Evolutionary conservation across 2,797 vertebrate genomes (phyloP), one percentile per base, ranked within the genome.

Genomic region (Enteromius paludinosus): DNA sequence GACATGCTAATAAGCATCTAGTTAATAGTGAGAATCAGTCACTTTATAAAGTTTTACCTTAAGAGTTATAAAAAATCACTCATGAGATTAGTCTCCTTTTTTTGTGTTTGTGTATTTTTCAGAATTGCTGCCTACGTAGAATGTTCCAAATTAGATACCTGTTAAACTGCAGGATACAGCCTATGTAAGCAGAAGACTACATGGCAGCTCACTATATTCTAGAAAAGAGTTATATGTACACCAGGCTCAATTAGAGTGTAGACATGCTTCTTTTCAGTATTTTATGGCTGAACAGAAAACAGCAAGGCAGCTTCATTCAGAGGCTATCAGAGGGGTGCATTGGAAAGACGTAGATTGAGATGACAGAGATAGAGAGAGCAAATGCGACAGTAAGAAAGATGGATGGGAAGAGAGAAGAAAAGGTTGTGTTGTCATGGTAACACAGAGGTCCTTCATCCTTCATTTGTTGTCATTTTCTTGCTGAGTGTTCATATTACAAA

Each of bases 361-460:
- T 76, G 80, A 82, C 80, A 82, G 80, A 78, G 70, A 69, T 35
- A 74, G 73, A 73, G 54, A 72, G 54, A 9, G 66, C 30, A 71
- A 77, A 43, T 38, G 12, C 9, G 61, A 74, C 80, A 81, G 14
- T 45, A 68, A 72, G 28, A 45, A 52, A 78, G 64, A 71, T 81
- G 65, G 61, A 78, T 83, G 52, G 20, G 45, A 30, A 65, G 74
- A 75, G 78, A 56, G 5, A 18, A 65, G 78, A 71, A 62, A 23
- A 47, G 49, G 69, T 52, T 61, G 64, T 49, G 79, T 83, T 80
- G 79, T 82, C 86, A 86, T 87, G 79, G 79, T 85, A 82, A 83
- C 80, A 83, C 72, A 82, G 70, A 71, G 73, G 79, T 70, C 41
- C 65, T 83, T 18, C n/a, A 66, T 52, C n/a, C 35, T 66, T 71